A percentile compares a stretch with the other conserved stretches of the same genome.
Evolutionary conservation across 2,113 vertebrate genomes (phyloP).

Genomic region (Gallinago undulata): DNA sequence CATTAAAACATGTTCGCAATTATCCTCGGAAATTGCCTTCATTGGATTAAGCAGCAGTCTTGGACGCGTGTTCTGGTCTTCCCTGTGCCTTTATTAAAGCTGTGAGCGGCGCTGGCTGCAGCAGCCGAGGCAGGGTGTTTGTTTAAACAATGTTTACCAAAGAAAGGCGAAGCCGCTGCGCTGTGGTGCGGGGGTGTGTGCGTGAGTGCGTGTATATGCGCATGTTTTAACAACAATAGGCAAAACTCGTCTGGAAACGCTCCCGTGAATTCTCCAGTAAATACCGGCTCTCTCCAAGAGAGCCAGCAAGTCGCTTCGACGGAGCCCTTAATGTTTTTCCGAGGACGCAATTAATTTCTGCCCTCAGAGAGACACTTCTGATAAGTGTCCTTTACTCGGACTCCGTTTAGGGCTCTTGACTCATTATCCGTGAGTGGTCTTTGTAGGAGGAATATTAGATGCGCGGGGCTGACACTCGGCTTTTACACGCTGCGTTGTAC

Average conservation of each 20-base stretch:
- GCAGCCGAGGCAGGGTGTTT: constrained; percentile 67
- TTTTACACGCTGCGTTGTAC: neutral
- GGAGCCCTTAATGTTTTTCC: neutral
- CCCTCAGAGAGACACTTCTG: constrained; percentile 31
- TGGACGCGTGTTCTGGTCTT: constrained; percentile 82
- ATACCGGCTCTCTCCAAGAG: neutral
- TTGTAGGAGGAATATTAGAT: neutral
- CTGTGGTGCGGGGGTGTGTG: neutral
- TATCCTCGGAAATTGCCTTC: constrained; percentile 99
- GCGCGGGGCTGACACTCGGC: constrained; percentile 28
- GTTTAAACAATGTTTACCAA: constrained; percentile 76
- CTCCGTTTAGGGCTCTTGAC: constrained; percentile 37
- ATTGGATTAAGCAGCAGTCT: constrained; percentile 92
- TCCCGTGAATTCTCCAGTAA: neutral
- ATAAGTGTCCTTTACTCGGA: constrained; percentile 15
- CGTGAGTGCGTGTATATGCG: neutral
- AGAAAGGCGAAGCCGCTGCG: constrained; percentile 32
- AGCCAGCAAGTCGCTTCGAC: neutral
- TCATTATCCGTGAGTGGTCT: constrained; percentile 52
- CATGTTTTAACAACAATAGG: constrained; percentile 36
- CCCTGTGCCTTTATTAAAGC: constrained; percentile 78
- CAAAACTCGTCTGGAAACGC: constrained; percentile 21
- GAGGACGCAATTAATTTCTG: constrained; percentile 24
- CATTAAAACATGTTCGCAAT: constrained; percentile 99
- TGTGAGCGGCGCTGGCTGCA: constrained; percentile 67